Conservation (phyloP, 2,797 vertebrate species). For the Sternarchorhynchus goeldii region DNA sequence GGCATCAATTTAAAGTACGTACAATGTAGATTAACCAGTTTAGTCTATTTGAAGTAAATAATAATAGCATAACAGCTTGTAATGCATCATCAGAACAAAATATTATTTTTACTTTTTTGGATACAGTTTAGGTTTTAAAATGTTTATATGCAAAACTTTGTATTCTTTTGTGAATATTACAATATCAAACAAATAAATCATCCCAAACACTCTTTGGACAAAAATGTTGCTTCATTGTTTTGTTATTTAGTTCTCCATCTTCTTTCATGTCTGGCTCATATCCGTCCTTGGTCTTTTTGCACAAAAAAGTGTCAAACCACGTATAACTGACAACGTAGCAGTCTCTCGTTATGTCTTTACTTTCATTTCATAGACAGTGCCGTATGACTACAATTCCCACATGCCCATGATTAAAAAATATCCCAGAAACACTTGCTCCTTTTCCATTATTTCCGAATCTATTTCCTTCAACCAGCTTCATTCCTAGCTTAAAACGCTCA, state of each 20-base stretch:
- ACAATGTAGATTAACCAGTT: not conserved
- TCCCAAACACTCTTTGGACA: not conserved
- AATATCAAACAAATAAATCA: not conserved
- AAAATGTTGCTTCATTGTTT: no score
- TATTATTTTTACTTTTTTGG: not conserved
- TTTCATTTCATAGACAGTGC: no score
- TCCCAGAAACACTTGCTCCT: constrained; percentile 16
- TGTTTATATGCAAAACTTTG: not conserved
- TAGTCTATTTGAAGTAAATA: not conserved
- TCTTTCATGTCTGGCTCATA: not conserved
- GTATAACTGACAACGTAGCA: no score
- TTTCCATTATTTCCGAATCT: not conserved
- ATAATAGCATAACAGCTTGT: not conserved
- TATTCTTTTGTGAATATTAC: not conserved
- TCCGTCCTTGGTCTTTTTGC: not conserved
- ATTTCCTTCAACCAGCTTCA: not conserved
- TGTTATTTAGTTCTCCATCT: no score
- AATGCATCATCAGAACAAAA: not conserved
- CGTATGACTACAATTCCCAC: constrained; percentile 37
- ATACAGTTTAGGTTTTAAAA: not conserved
- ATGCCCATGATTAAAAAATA: not conserved
- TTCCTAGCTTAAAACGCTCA: not conserved
- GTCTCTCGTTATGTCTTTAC: no score
- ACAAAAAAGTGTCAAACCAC: no score
- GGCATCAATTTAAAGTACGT: not conserved